A percentile compares a stretch with the other conserved stretches of the same genome.
These are phyloP conservation scores for Stenotaenia linearis DNA, from an alignment of 2,888 invertebrate species.

Conservation along the genomic window DNA sequence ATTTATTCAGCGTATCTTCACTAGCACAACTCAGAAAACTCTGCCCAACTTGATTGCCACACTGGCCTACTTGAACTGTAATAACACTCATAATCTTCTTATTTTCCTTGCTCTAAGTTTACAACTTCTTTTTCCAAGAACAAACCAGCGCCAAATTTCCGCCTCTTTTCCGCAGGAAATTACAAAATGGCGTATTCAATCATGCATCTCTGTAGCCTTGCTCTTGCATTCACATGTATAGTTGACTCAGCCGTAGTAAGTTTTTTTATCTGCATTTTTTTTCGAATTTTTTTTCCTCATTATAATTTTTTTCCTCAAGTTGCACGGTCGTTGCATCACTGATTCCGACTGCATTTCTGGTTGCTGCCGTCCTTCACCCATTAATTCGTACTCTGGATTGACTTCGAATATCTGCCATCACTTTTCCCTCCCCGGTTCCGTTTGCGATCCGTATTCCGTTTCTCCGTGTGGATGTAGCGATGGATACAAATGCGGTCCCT, in stretches of 20 bases:
- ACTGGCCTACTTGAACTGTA: conserved; percentile 29
- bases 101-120: background rate
- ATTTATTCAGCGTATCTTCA: background rate
- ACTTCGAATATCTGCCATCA: background rate
- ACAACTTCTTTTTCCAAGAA: background rate
- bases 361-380: background rate
- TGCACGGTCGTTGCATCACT: background rate
- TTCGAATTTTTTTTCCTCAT: background rate
- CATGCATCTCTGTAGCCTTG: background rate
- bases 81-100: background rate
- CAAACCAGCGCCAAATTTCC: background rate
- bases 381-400: background rate
- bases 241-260: background rate
- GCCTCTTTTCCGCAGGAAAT: background rate
- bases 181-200: background rate
- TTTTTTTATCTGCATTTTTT: background rate
- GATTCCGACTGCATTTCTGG: background rate
- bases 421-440: background rate
- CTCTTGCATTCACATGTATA: background rate
- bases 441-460: background rate
- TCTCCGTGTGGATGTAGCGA: background rate
- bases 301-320: background rate
- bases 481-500: background rate
- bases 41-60: conserved; percentile 32
- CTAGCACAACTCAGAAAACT: background rate